These are phyloP conservation scores for Endomychus coccineus DNA, from an alignment of 2,888 invertebrate genomes.

Conservation along the genomic window DNA sequence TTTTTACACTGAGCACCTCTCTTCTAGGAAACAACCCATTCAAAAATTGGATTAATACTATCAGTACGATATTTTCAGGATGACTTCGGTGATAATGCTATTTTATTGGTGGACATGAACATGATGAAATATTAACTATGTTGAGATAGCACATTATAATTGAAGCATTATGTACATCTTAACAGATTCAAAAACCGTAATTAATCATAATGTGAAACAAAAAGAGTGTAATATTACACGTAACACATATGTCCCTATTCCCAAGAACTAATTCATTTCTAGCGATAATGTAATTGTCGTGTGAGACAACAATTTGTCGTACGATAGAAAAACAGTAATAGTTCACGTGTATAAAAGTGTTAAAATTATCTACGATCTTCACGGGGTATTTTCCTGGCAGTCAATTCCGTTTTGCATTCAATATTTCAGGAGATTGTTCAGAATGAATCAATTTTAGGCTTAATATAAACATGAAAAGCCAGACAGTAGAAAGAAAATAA, in stretches of 20 bases:
- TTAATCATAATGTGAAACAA: conserved; percentile 28
- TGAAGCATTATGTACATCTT: too few species aligned
- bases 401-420: conserved; percentile 7
- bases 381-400: conserved; percentile 7
- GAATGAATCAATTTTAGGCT: conserved; percentile 4
- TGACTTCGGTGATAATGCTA: too few species aligned
- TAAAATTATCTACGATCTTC: conserved; percentile 20
- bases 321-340: conserved; percentile 16
- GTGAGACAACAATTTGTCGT: conserved; percentile 24
- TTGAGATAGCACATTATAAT: too few species aligned
- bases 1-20: too few species aligned
- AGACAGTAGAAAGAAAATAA: too few species aligned
- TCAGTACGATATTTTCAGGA: too few species aligned
- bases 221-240: conserved; percentile 25
- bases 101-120: too few species aligned
- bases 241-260: conserved; percentile 28
- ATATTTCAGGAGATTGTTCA: conserved; percentile 7
- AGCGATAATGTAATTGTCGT: conserved; percentile 24
- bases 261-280: conserved; percentile 26
- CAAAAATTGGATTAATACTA: too few species aligned
- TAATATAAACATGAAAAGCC: too few species aligned
- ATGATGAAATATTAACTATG: too few species aligned
- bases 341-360: conserved; percentile 17
- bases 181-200: too few species aligned
- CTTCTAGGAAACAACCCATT: too few species aligned